Evolutionary conservation across 2,888 invertebrate genomes (phyloP), one percentile per base, ranked within the genome.

Genomic region (Scaptodrosophila latifasciaeformis): DNA sequence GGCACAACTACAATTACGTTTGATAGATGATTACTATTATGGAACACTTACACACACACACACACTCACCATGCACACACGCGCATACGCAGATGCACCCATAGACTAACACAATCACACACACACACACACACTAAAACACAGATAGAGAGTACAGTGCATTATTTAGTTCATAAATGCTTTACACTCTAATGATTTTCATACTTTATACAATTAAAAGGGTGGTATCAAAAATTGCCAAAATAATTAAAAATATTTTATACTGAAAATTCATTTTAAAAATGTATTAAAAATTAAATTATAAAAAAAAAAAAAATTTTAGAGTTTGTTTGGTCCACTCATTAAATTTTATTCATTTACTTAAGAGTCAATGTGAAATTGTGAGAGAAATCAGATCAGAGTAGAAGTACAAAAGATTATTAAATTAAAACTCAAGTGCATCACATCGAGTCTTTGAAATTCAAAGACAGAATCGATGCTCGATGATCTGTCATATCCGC

Each of bases 151-250:
- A 5, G 24, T 24, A 3, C 24, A 24, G 13, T 67, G 75, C 61
- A 65, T 62, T 57, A 74, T 65, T 60, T 45, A 53, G 49, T 60
- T 59, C 55, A 58, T 56, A 61, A 67, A 65, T 49, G 65, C 54
- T 70, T 55, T 57, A 58, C 68, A 70, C 78, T 77, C 59, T 65
- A 65, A 68, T 70, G 71, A 72, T 65, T 77, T 74, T 67, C 68
- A 65, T 70, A 7, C 24, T n/a, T n/a, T n/a, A n/a, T n/a, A 55
- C 62, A 70, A 67, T 77, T 59, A 62, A 67, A 70, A 3, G 24
- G 24, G 24, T 7, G 24, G 24, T 7, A 5, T 24, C 24, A 44
- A 15, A 0, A 44, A 17, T 62, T 55, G 2, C 15, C 9, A 13
- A 6, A 7, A 7, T n/a, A 21, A 24, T 7, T 24, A 3, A 24